Evolutionary conservation across 2,888 invertebrate genomes (phyloP).

Genomic region (Hypomecis atomaria): DNA sequence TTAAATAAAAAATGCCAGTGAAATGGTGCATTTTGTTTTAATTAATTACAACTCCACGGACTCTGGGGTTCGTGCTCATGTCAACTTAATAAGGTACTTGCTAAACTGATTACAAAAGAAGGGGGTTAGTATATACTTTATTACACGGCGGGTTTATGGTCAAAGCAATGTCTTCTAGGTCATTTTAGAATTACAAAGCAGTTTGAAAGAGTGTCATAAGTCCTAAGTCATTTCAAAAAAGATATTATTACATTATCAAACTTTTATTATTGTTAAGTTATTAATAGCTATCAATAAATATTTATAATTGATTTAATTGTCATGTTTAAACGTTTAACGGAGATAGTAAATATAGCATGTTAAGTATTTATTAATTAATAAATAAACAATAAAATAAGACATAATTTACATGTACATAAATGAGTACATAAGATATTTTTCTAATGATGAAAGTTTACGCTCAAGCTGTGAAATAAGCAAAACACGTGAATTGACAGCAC

Average conservation of each 20-base stretch:
- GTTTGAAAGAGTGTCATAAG: not conserved
- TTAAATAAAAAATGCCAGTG: too few species aligned
- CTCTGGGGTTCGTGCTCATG: too few species aligned
- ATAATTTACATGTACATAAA: not conserved
- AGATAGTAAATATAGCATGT: not conserved
- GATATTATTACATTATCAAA: conserved; percentile 2
- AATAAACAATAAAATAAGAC: conserved; percentile 5
- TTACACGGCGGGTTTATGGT: not conserved
- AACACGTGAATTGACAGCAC: too few species aligned
- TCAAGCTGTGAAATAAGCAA: not conserved
- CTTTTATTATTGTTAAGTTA: not conserved
- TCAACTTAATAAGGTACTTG: too few species aligned
- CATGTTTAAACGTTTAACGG: not conserved
- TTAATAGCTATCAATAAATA: conserved; percentile 3
- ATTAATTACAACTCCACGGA: too few species aligned
- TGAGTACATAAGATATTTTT: not conserved
- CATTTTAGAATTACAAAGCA: too few species aligned
- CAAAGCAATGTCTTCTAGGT: too few species aligned
- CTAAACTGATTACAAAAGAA: too few species aligned
- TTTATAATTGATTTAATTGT: conserved; percentile 13
- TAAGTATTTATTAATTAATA: conserved; percentile 3
- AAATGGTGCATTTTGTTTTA: not conserved
- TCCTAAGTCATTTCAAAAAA: not conserved
- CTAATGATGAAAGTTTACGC: not conserved
- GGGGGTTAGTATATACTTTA: too few species aligned